Base-by-base conservation (phyloP, 1,140 invertebrate species). In the Papilio helenus region DNA sequence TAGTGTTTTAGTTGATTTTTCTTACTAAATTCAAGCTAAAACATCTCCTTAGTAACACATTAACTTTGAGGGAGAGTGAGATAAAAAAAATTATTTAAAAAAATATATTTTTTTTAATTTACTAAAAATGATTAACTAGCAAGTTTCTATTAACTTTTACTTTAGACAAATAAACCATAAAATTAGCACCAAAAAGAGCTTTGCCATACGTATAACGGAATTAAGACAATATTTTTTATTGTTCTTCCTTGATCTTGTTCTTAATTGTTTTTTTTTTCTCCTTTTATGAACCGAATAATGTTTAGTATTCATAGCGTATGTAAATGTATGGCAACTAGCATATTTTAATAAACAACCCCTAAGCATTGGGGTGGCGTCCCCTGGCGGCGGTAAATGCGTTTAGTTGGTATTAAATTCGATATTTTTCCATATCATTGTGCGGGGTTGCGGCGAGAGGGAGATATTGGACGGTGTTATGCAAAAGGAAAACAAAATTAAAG, bases 361-460 rank as follows among this genome's bases (percentile, higher is more conserved):
- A 16, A 61, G 55, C 29, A 42, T 20, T 20, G 79, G 84, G 82
- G 68, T 80, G 76, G 61, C 14, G 23, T 61, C 83, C 81, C 76
- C 77, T 68, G 16, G 76, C 81, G 80, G 72, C 71, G 82, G 39
- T 83, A 84, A 89, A 87, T 84, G 85, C 86, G 88, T 89, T 87
- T 90, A 88, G 89, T 89, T 85, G 87, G 86, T 91, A 91, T 91
- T 92, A 91, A 92, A 92, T 91, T 85, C 83, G 87, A 90, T 92
- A 91, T 92, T 92, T 92, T 91, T 92, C 89, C 88, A 90, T 91
- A 91, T 92, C 89, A 90, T 87, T 90, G 87, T 84, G 72, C 79
- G 86, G 85, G 87, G 83, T 80, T 81, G 80, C 65, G 77, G 83
- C 83, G 83, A 79, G 72, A 78, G 72, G 82, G 82, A 77, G 81